Evolutionary conservation across 2,113 vertebrate genomes (phyloP).

Genomic region (Pollachius pollachius): DNA sequence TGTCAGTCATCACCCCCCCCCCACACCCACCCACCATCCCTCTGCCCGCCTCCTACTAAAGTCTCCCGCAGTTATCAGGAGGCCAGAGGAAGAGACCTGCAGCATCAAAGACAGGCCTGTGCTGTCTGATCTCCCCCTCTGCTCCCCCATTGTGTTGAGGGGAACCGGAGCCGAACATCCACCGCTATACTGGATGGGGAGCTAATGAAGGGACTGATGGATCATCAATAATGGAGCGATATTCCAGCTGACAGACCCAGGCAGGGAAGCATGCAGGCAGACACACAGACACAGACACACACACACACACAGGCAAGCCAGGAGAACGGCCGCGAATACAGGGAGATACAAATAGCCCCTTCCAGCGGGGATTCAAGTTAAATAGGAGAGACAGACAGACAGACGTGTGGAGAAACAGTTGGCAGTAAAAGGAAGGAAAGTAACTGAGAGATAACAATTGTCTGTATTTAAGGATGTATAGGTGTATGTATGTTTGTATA

Average conservation of each 20-base stretch:
- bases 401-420: conserved; percentile 3
- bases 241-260: conserved; percentile 51
- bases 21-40: too few relatives aligned
- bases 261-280: neutral
- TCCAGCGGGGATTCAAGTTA: neutral
- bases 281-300: neutral
- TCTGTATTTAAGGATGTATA: neutral
- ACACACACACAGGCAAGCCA: neutral
- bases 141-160: conserved; percentile 16
- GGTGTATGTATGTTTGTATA: neutral
- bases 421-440: neutral
- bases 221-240: conserved; percentile 64
- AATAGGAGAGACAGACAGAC: neutral
- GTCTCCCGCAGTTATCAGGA: neutral
- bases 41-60: neutral
- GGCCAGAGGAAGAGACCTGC: neutral
- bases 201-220: conserved; percentile 36
- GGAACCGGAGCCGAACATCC: conserved; percentile 36
- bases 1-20: too few relatives aligned
- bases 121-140: conserved; percentile 23
- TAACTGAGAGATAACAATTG: neutral
- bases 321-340: neutral
- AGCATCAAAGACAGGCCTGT: neutral
- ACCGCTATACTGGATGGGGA: conserved; percentile 8
- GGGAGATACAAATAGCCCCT: neutral